Conservation (phyloP, 2,888 invertebrate genomes). For the Drosophila formosana region DNA sequence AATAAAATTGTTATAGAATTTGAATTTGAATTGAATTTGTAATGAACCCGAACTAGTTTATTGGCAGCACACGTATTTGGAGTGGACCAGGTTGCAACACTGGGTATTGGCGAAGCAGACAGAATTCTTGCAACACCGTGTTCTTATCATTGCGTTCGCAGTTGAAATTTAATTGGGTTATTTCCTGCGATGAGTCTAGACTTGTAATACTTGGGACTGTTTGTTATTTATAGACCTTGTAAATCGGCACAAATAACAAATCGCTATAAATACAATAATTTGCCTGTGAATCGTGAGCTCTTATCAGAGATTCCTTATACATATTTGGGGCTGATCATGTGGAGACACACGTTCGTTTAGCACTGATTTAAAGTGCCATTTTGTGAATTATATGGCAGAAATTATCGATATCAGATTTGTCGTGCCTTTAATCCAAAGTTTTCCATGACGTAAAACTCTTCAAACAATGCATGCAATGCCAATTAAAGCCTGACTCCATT, state of each 20-base stretch:
- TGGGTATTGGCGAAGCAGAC: not conserved
- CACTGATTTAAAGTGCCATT: conserved; percentile 56
- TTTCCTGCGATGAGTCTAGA: conserved; percentile 27
- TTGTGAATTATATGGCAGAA: conserved; percentile 29
- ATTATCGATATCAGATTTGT: conserved; percentile 4
- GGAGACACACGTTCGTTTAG: conserved; percentile 52
- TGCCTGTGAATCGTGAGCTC: conserved; percentile 1
- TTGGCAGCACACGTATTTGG: not conserved
- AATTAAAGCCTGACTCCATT: conserved; percentile 28
- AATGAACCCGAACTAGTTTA: not conserved
- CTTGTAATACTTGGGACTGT: not conserved
- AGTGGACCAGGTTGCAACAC: not conserved
- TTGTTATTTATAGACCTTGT: conserved; percentile 40
- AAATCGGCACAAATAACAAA: conserved; percentile 11
- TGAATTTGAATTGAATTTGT: conserved; percentile 1
- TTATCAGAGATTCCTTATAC: conserved; percentile 30
- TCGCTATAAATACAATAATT: conserved; percentile 31
- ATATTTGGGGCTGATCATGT: conserved; percentile 7
- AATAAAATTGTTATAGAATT: not conserved
- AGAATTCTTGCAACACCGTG: not conserved
- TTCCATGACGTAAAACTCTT: conserved; percentile 43
- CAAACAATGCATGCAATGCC: conserved; percentile 4
- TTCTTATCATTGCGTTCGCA: not conserved
- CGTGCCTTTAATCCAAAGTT: conserved; percentile 45
- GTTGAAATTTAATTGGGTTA: conserved; percentile 9